These are phyloP conservation scores for human DNA, from an alignment of 2,113 vertebrate genomes.

Conservation along the genomic window GRCh38 chr1:188968001-188968500, in stretches of 20 bases:
- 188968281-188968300: not conserved
- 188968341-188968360: not conserved
- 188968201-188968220: not conserved
- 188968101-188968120: not conserved
- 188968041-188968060: not conserved
- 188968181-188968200: not conserved
- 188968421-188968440: not conserved
- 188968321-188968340: not conserved
- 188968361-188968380: not conserved
- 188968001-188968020: not conserved
- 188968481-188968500: not conserved
- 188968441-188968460: not conserved
- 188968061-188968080: not conserved
- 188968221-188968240: constrained; percentile 6
- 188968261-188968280: not conserved
- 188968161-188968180: not conserved
- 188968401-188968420: not conserved
- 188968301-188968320: not conserved
- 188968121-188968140: not conserved
- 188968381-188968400: not conserved
- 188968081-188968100: not conserved
- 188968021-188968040: not conserved
- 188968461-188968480: not conserved
- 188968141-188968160: not conserved
- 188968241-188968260: not conserved